Evolutionary conservation across 2,113 vertebrate genomes (phyloP).

Genomic region (Phalacrocorax pelagicus): DNA sequence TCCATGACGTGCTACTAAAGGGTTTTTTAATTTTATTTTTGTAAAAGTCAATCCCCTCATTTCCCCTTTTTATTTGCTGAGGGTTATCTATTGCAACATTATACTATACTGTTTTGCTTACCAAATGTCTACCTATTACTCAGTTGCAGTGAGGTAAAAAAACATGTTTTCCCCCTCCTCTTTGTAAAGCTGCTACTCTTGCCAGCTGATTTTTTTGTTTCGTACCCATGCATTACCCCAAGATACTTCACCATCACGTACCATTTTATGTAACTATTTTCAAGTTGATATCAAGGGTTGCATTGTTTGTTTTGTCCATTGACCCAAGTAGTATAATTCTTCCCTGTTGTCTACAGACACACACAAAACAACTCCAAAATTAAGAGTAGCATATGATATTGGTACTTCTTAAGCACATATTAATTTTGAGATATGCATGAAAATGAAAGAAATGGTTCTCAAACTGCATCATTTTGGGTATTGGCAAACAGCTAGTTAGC

Average conservation of each 20-base stretch:
- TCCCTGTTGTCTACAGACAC: not conserved
- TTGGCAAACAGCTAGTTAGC: not conserved
- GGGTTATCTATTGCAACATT: not conserved
- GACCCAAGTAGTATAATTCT: not conserved
- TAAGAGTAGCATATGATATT: not conserved
- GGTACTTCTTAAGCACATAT: not conserved
- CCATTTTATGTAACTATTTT: not conserved
- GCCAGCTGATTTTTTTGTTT: not conserved
- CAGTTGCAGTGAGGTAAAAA: not conserved
- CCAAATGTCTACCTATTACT: not conserved
- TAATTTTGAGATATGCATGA: not conserved
- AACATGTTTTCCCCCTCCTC: rapidly evolving
- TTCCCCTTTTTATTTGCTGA: not conserved
- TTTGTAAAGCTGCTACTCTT: not conserved
- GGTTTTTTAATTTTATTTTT: not conserved
- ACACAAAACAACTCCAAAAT: not conserved
- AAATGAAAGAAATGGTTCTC: not conserved
- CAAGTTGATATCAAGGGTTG: not conserved
- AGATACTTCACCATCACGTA: rapidly evolving
- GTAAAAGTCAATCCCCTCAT: not conserved
- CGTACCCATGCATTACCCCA: not conserved
- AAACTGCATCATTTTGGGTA: not conserved
- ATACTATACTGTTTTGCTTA: not conserved
- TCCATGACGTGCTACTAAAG: not conserved
- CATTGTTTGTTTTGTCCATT: not conserved